Conservation (phyloP, 2,888 invertebrate genomes). For the Heteromurus nitidus region DNA sequence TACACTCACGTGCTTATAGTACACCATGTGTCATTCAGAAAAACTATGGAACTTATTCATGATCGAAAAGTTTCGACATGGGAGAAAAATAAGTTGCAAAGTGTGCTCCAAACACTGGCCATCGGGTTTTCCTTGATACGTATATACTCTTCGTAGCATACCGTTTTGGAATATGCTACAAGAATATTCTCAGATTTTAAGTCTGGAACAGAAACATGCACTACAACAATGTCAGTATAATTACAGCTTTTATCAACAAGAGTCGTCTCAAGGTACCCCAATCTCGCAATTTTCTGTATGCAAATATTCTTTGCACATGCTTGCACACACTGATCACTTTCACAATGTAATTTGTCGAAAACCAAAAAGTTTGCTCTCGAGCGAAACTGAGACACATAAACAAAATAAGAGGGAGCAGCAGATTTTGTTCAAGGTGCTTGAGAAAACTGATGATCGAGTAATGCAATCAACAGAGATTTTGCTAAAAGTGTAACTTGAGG, state of each 20-base stretch:
- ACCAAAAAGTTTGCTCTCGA: background rate
- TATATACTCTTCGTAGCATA: background rate
- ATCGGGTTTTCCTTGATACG: background rate
- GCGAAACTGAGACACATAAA: background rate
- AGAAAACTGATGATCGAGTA: background rate
- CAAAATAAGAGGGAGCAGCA: too few relatives aligned
- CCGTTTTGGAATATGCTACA: background rate
- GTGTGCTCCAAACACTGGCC: background rate
- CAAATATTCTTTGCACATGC: background rate
- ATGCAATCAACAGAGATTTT: conserved; percentile 7
- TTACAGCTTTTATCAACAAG: background rate
- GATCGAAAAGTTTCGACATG: background rate
- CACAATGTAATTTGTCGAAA: background rate
- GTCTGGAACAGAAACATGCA: too few relatives aligned
- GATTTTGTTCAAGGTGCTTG: background rate
- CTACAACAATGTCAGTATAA: background rate
- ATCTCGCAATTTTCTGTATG: background rate
- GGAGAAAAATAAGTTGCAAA: background rate
- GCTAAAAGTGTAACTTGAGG: too few relatives aligned
- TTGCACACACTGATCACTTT: background rate
- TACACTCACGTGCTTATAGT: background rate
- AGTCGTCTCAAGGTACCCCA: background rate
- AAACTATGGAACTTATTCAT: background rate
- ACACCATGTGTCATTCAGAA: background rate
- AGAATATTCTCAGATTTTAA: too few relatives aligned